These are phyloP conservation scores for Drosophila erecta DNA, from an alignment of 1,140 invertebrate genomes.

Conservation along the genomic window DNA sequence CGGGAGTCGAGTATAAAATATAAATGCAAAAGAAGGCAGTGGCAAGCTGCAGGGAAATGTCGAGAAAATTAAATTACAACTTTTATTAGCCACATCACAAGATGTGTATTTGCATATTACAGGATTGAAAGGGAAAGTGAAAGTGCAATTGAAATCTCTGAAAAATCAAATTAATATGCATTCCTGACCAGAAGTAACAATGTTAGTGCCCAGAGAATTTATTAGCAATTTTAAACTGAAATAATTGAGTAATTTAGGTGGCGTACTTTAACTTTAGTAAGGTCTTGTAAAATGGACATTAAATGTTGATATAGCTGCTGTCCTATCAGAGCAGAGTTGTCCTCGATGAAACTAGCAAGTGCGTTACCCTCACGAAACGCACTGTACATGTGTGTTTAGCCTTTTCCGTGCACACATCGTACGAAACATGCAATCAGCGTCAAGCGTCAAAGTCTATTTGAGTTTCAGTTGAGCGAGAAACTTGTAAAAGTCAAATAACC, in stretches of 20 bases:
- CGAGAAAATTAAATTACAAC: conserved; percentile 4
- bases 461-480: conserved; percentile 61
- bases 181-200: not conserved
- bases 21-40: conserved; percentile 1
- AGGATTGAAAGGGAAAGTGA: not conserved
- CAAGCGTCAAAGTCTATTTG: conserved; percentile 82
- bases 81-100: conserved; percentile 3
- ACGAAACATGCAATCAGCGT: conserved; percentile 77
- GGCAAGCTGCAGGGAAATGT: not conserved
- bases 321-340: not conserved
- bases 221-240: conserved; percentile 15
- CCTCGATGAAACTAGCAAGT: conserved; percentile 3
- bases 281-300: too few species aligned
- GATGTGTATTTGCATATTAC: conserved; percentile 1
- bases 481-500: conserved; percentile 75
- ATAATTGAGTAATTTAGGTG: not conserved
- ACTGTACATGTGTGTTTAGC: conserved; percentile 17
- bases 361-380: conserved; percentile 8
- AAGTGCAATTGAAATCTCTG: not conserved
- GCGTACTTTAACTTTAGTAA: not conserved
- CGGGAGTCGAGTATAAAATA: not conserved
- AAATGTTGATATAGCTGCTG: too few species aligned
- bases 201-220: not conserved
- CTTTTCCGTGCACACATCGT: conserved; percentile 10
- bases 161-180: not conserved